Base-by-base conservation (phyloP, 2,888 invertebrate species). In the Tigriopus californicus region DNA sequence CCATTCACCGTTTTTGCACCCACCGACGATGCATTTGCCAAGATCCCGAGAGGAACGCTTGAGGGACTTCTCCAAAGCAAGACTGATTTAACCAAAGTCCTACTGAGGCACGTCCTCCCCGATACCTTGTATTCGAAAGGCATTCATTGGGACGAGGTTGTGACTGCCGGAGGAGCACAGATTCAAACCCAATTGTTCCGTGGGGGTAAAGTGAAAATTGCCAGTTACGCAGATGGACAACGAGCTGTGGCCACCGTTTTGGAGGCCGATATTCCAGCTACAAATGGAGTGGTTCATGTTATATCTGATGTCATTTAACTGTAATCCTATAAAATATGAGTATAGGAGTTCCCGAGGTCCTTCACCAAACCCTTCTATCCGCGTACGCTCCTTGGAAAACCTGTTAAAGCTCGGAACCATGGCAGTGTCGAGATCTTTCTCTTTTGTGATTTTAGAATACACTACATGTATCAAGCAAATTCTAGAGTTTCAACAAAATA, bases 1-100 rank as follows among this genome's bases (percentile, higher is more conserved):
- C 56, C 56, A 15, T 42, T 56, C 56, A 56, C 56, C 41, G 24
- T 56, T 2, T 56, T 56, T 22, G 56, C 56, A 13, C 56, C 56
- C n/a, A 42, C 56, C 13, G 41, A 56, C 22, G 41, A 41, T 13
- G 56, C 56, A n/a, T 56, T 56, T 42, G 42, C n/a, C 15, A 42
- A 42, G 18, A 42, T 56, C 13, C 54, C 54, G 5, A 20, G 13
- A 4, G 53, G 15, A 22, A n/a, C n/a, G 4, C 40, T 49, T 8
- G 20, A 18, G 2, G 49, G 20, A 13, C 20, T 49, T 2, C 11
- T 49, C 4, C 20, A 18, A 20, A 22, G 20, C 22, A 22, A 49
- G 5, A 11, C 15, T 3, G 15, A 3, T 12, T 15, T 42, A n/a
- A 42, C 18, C 20, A n/a, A 15, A 15, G 24, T 42, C 42, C 8